A percentile compares a stretch with the other conserved stretches of the same genome.
Conservation (phyloP, 2,797 vertebrate species). For the Periparus ater region DNA sequence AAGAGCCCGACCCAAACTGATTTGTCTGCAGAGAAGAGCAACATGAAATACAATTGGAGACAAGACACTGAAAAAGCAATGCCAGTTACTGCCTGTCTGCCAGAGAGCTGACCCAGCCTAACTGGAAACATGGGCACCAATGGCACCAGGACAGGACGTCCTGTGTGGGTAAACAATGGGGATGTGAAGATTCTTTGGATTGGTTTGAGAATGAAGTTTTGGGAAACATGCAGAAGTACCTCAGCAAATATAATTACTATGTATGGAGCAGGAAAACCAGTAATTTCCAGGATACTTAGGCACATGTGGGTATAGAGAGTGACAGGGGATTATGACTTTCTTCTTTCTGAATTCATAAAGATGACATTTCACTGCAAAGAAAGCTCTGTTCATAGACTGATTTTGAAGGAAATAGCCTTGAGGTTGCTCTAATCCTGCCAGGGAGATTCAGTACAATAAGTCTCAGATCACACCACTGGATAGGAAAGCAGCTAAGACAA, state of each 20-base stretch:
- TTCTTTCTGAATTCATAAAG: constrained; percentile 4
- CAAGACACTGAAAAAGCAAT: neutral
- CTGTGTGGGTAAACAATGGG: neutral
- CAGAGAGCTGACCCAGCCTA: neutral
- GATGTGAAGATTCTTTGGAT: neutral
- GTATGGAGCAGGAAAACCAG: neutral
- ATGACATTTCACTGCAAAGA: neutral
- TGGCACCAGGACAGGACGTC: neutral
- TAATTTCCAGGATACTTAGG: neutral
- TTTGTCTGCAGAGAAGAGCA: neutral
- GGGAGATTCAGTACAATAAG: neutral
- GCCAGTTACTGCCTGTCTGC: neutral
- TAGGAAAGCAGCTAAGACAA: neutral
- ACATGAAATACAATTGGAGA: neutral
- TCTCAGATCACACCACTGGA: neutral
- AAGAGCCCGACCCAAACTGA: neutral
- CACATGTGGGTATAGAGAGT: neutral
- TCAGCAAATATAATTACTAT: neutral
- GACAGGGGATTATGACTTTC: neutral
- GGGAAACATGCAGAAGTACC: neutral
- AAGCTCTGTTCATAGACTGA: neutral
- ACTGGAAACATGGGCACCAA: neutral
- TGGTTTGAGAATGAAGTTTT: neutral
- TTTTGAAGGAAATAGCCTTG: constrained; percentile 15
- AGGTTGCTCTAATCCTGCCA: neutral